Evolutionary conservation across 2,888 invertebrate genomes (phyloP).

Genomic region (Cremastinae sp.): DNA sequence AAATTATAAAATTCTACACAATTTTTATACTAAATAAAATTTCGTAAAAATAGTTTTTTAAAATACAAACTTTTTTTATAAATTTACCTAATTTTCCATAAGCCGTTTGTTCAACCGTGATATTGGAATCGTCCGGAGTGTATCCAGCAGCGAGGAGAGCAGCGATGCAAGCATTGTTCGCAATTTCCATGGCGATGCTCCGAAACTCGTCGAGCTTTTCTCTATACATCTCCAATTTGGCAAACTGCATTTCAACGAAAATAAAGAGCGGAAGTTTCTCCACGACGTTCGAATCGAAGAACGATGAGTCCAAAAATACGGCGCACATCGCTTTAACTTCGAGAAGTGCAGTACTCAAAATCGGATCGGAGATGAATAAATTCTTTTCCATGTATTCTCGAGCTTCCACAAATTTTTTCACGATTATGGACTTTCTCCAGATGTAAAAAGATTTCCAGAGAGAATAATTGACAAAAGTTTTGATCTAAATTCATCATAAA

Average conservation of each 20-base stretch:
- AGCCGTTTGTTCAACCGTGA: constrained; percentile 74
- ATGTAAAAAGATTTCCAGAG: constrained; percentile 91
- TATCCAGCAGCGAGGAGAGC: constrained; percentile 89
- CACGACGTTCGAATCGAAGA: constrained; percentile 82
- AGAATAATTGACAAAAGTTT: constrained; percentile 85
- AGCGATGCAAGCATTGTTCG: constrained; percentile 87
- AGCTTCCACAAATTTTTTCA: constrained; percentile 85
- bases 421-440: constrained; percentile 88
- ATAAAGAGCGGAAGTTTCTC: constrained; percentile 84
- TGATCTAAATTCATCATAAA: too few relatives aligned
- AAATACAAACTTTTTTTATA: too few relatives aligned
- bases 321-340: constrained; percentile 86
- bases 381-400: constrained; percentile 84
- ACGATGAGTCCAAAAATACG: constrained; percentile 84
- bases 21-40: too few relatives aligned
- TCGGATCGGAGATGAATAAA: constrained; percentile 88
- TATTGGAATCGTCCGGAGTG: constrained; percentile 87
- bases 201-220: constrained; percentile 81
- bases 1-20: too few relatives aligned
- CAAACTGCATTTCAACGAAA: constrained; percentile 84
- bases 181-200: constrained; percentile 82
- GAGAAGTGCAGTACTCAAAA: constrained; percentile 87
- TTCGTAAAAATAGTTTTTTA: too few relatives aligned
- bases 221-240: constrained; percentile 80
- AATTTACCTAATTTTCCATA: constrained; percentile 70